Evolutionary conservation across 2,113 vertebrate species (phyloP).

Genomic region (Scomber colias): DNA sequence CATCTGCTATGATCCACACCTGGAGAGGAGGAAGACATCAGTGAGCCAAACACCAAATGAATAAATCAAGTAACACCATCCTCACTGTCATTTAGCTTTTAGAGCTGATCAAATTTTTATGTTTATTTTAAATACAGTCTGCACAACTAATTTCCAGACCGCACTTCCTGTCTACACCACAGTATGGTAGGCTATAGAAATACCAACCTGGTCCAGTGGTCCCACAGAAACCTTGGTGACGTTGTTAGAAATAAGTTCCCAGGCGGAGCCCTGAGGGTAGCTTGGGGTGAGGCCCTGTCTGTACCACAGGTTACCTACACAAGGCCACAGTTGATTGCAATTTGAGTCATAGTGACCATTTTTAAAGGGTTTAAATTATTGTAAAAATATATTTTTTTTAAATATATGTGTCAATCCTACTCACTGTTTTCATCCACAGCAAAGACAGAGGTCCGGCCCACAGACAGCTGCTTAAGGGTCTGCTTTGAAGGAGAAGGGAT

Average conservation of each 20-base stretch:
- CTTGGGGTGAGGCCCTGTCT: conserved; percentile 94
- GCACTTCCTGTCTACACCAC: neutral
- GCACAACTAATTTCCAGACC: neutral
- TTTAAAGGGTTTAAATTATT: neutral
- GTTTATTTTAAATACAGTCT: neutral
- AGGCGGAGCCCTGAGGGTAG: conserved; percentile 94
- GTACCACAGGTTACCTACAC: conserved; percentile 92
- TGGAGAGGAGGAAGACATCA: conserved; percentile 62
- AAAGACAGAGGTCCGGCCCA: conserved; percentile 93
- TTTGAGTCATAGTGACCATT: neutral
- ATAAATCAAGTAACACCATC: neutral
- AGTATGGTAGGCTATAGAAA: neutral
- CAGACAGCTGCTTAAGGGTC: conserved; percentile 93
- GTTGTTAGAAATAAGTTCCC: conserved; percentile 96
- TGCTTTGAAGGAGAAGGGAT: conserved; percentile 93
- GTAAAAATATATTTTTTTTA: too few species aligned
- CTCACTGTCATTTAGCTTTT: neutral
- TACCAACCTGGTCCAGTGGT: conserved; percentile 94
- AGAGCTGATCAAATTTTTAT: neutral
- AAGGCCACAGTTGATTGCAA: neutral
- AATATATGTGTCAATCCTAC: conserved; percentile 21
- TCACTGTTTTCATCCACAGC: conserved; percentile 93
- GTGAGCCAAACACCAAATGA: neutral
- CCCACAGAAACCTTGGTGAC: conserved; percentile 93
- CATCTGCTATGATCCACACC: conserved; percentile 96